phyloP scores from a whole-genome alignment of 2,797 vertebrate species.

The Pteronotus mesoamericanus region DNA sequence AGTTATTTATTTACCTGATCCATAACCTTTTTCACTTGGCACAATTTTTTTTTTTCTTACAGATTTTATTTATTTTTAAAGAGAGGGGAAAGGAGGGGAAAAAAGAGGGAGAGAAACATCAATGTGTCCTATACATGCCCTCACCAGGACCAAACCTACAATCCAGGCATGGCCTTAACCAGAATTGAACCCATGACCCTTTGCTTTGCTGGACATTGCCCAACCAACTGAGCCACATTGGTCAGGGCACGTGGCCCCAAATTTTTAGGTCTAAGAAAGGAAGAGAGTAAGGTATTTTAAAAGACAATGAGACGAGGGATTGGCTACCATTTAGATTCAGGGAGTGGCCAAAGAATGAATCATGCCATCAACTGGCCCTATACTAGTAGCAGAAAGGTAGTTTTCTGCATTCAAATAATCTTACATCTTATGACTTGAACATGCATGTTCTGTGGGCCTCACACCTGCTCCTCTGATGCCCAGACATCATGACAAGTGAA shows the following conservation, averaged over 20 bases:
- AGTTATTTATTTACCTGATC: neutral
- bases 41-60: neutral
- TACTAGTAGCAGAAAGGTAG: neutral
- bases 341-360: neutral
- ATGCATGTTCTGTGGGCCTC: neutral
- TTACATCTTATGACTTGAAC: neutral
- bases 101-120: neutral
- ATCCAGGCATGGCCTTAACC: neutral
- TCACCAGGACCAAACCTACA: neutral
- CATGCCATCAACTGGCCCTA: neutral
- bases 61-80: neutral
- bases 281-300: neutral
- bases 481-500: neutral
- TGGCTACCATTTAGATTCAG: neutral
- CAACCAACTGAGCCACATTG: neutral
- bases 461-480: neutral
- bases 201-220: too few relatives aligned
- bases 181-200: neutral
- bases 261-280: neutral
- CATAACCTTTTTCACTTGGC: neutral
- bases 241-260: neutral
- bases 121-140: neutral
- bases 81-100: neutral
- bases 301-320: neutral
- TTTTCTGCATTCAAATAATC: neutral